Evolutionary conservation across 2,113 vertebrate species (phyloP), one percentile per base, ranked within the genome.

Genomic region (Drymodes brunneopygia): DNA sequence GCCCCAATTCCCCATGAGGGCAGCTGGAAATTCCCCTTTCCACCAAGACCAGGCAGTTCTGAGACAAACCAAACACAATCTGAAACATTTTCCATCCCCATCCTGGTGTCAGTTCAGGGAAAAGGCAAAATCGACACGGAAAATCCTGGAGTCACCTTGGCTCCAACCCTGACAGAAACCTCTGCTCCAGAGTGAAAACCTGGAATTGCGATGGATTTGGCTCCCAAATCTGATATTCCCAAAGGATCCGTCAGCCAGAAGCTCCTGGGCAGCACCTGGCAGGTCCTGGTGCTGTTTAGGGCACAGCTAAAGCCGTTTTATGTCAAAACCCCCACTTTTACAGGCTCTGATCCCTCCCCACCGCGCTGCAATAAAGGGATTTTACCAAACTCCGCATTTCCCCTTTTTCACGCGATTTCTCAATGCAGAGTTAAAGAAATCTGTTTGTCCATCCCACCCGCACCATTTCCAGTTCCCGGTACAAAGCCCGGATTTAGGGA

Each of bases 271-370:
- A 7, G 23, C 27, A 2, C 38, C 62, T 1, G 0, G 19, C 12
- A 17, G 3, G 4, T 0, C 1, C 11, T 4, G 54, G 1, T 0
- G 1, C 14, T 3, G 6, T 1, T 27, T 0, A 15, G 12, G 17
- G 17, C 5, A 12, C 24, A 3, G 13, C 1, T 0, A 15, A 9
- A 38, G 47, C 4, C 27, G 6, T 8, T 6, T 1, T 5, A 27
- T 10, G 35, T 3, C 11, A 17, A 42, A 42, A 13, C 42, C 42
- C 42, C 15, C 42, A 42, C 42, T 40, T 40, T 40, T 40, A 40
- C 40, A 40, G 11, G 10, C 40, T 16, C 13, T 0, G 15, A 1
- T 8, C 6, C 3, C 6, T 8, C 66, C 35, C 4, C 8, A 0
- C 21, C 0, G 10, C 0, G 5, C 23, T 4, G 48, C 53, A 24